These are phyloP conservation scores for Ia io DNA, from an alignment of 2,113 vertebrate species.

Conservation along the genomic window DNA sequence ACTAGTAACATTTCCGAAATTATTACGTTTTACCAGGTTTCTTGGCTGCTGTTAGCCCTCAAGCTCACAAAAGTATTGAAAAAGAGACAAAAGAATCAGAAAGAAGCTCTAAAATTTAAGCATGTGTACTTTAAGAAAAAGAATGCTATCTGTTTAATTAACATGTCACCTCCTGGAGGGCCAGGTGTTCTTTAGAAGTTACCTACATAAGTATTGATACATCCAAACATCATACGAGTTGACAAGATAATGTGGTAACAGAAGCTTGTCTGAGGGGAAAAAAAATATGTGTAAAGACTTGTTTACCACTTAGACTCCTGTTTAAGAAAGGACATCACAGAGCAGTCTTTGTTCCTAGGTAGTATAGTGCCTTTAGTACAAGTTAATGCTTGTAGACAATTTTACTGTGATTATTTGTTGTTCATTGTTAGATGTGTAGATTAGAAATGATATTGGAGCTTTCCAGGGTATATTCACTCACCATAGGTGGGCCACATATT, in stretches of 20 bases:
- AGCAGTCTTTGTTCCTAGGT: slow-evolving; percentile 41
- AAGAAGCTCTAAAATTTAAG: slow-evolving; percentile 33
- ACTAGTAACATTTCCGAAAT: neutral
- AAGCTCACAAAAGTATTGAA: slow-evolving; percentile 48
- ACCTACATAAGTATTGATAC: slow-evolving; percentile 55
- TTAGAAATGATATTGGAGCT: neutral
- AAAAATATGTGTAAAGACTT: slow-evolving; percentile 56
- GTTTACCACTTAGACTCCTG: slow-evolving; percentile 18
- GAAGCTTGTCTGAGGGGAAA: slow-evolving; percentile 33
- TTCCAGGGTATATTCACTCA: neutral
- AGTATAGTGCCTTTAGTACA: neutral
- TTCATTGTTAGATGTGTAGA: neutral
- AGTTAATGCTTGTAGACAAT: slow-evolving; percentile 36
- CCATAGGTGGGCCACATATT: neutral
- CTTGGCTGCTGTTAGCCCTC: slow-evolving; percentile 16
- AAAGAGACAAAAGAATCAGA: neutral
- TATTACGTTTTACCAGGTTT: slow-evolving; percentile 36
- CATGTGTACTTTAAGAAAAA: slow-evolving; percentile 35
- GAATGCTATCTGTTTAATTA: slow-evolving; percentile 70
- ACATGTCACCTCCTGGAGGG: slow-evolving; percentile 50
- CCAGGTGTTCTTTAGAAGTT: slow-evolving; percentile 74
- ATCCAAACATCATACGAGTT: slow-evolving; percentile 42
- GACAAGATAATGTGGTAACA: slow-evolving; percentile 70
- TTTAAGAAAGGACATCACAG: neutral
- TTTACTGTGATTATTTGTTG: neutral